Base-by-base conservation (phyloP, 2,113 vertebrate species). In the Muntiacus reevesi region DNA sequence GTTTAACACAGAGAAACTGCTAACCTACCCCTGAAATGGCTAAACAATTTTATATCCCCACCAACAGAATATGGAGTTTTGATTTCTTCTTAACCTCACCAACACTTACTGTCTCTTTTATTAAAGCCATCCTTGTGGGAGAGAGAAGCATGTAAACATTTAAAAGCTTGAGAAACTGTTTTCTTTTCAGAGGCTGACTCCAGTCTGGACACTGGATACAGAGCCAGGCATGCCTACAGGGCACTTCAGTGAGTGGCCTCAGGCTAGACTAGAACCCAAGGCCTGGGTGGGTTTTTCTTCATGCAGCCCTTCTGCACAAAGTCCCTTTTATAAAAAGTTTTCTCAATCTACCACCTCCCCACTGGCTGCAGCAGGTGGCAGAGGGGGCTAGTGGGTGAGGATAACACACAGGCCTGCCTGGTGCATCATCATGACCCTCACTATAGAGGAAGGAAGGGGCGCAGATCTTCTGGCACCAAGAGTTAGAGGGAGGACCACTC, bases 61-160 rank as follows among this genome's bases (percentile, higher is more conserved):
- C 13, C 67, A 45, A 30, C 62, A 45, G 4, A 0, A 15, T 0
- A 1, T 1, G 23, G 40, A 33, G 36, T 17, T 19, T 45, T 11
- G n/a, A 8, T 33, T 5, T 12, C 4, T 55, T 60, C 25, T 9
- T 3, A 17, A 30, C n/a, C 84, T 84, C 52, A 13, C 71, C 25
- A 47, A 15, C 25, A 4, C 64, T 59, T 28, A 79, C 12, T 3
- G 3, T 28, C 14, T 10, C 14, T 85, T 45, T 76, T 45, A 45
- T 13, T 50, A 55, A 0, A 84, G 28, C 6, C n/a, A 8, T 15
- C 82, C 14, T 81, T 50, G 5, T 28, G 36, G 54, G 67, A 19
- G 7, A 40, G 5, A 5, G 36, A 85, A 64, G 54, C 10, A 8
- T 33, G 45, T 64, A 30, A 57, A 33, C 33, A 87, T 27, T 79